Evolutionary conservation across 2,797 vertebrate species (phyloP).

Genomic region (Sebastes taczanowskii): DNA sequence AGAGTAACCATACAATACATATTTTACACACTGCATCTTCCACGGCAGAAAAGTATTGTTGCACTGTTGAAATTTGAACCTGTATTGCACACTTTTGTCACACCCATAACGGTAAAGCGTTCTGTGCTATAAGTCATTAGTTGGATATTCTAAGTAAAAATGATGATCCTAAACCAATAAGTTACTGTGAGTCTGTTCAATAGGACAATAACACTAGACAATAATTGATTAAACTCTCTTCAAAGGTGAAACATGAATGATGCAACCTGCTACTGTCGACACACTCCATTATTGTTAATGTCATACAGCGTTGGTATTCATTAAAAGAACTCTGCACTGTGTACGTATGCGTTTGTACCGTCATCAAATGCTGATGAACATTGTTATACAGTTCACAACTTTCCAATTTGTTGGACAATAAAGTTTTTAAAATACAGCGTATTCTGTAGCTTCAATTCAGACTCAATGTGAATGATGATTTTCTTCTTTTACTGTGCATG

Average conservation of each 20-base stretch:
- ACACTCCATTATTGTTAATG: conserved; percentile 10
- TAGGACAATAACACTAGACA: neutral
- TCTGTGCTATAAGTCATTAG: neutral
- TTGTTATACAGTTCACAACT: neutral
- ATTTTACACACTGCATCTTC: neutral
- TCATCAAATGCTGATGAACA: neutral
- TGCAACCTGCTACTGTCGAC: neutral
- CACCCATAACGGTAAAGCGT: neutral
- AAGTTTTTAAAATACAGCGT: neutral
- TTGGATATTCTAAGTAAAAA: neutral
- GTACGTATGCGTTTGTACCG: neutral
- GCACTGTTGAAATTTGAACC: neutral
- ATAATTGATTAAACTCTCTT: neutral
- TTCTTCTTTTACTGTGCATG: neutral
- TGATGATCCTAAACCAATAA: neutral
- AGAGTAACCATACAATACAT: neutral
- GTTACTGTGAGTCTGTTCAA: neutral
- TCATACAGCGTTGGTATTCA: neutral
- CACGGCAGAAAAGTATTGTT: neutral
- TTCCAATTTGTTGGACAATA: neutral
- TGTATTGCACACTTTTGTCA: neutral
- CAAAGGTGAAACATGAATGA: neutral
- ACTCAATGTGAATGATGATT: neutral
- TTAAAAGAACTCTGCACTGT: neutral
- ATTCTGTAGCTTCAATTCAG: neutral